Conservation (phyloP, 2,797 vertebrate species). For the Platyrinchus mystaceus region DNA sequence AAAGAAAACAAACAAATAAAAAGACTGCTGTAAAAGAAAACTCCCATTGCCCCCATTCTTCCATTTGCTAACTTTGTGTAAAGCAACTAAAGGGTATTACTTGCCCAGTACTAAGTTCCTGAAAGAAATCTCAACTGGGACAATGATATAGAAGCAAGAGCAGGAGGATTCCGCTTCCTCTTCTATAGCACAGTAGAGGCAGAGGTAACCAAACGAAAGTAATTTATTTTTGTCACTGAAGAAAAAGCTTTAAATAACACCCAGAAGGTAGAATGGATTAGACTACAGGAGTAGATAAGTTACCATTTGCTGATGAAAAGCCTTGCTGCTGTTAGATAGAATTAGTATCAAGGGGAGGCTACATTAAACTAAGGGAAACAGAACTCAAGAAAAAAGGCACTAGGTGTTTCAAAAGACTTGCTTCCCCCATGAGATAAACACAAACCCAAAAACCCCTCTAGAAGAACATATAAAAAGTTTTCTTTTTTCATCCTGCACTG, state of each 20-base stretch:
- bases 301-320: slow-evolving; percentile 27
- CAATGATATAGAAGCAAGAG: background rate
- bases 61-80: background rate
- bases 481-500: background rate
- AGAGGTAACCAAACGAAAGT: slow-evolving; percentile 7
- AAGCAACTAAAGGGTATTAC: background rate
- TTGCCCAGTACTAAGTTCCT: background rate
- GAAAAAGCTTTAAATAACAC: slow-evolving; percentile 31
- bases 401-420: slow-evolving; percentile 32
- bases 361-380: background rate
- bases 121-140: background rate
- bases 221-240: slow-evolving; percentile 34
- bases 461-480: background rate
- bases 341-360: slow-evolving; percentile 28
- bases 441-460: background rate
- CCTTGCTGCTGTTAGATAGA: slow-evolving; percentile 7
- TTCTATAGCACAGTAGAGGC: background rate
- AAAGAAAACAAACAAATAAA: background rate
- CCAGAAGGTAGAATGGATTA: background rate
- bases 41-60: background rate
- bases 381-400: slow-evolving; percentile 5
- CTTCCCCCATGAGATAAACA: background rate
- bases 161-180: background rate
- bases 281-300: background rate
- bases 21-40: background rate